Evolutionary conservation across 2,113 vertebrate genomes (phyloP), one percentile per base, ranked within the genome.

Genomic region (Ia io): DNA sequence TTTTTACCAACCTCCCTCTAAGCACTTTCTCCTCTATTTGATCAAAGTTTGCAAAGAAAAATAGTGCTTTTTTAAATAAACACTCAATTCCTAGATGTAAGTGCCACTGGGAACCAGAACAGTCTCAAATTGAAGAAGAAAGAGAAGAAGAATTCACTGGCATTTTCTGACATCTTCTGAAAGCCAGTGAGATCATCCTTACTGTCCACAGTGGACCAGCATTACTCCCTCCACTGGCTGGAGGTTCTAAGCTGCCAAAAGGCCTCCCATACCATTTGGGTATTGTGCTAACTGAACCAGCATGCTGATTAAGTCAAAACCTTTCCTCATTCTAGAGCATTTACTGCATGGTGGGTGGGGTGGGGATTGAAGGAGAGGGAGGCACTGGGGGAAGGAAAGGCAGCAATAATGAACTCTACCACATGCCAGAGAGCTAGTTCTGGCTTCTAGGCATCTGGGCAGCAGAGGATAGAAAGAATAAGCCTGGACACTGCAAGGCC

Each of bases 41-140:
- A 92, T 80, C 85, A 77, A 88, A 94, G 42, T 70, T 49, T 94
- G 23, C 35, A 80, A 49, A 90, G 71, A 61, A 56, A 91, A 95
- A 53, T 70, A 76, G 4, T 86, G 51, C 76, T 44, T 92, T 73
- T 40, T 73, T 79, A n/a, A 76, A 88, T 12, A 84, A 83, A 90
- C 20, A 88, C 8, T 49, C 17, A 82, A 49, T 69, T 83, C 76
- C 74, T 78, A 35, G 44, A 59, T 40, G 13, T 71, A 44, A 28
- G 82, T 51, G 28, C 69, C 71, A 42, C n/a, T 85, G 37, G 56
- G 44, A 82, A 35, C 13, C 35, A 10, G 44, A 90, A 44, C 30
- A 76, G 65, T 25, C 51, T 40, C 71, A 28, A 3, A 76, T 1
- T 47, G 37, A 53, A 79, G 71, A 47, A 84, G 49, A 40, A 85